phyloP scores from a whole-genome alignment of 2,888 invertebrate genomes.

The Notodonta dromedarius region DNA sequence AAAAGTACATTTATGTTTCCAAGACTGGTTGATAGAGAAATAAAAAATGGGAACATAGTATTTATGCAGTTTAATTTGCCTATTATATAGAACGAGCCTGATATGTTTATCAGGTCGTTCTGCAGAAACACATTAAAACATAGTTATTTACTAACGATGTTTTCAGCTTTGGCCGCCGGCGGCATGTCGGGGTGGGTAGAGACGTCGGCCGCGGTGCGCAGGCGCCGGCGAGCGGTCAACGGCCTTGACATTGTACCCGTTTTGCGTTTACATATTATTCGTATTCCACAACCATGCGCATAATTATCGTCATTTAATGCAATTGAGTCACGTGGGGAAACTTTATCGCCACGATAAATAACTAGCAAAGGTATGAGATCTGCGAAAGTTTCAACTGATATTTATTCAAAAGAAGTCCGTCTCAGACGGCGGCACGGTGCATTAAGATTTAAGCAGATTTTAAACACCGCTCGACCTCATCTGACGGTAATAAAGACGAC shows the following conservation, averaged over 20 bases:
- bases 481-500: constrained; percentile 24
- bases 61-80: not conserved
- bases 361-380: constrained; percentile 26
- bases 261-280: constrained; percentile 60
- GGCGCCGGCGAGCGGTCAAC: constrained; percentile 61
- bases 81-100: too few relatives aligned
- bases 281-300: constrained; percentile 51
- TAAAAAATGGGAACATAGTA: not conserved
- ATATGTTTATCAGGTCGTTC: too few relatives aligned
- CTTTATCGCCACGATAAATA: constrained; percentile 46
- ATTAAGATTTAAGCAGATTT: constrained; percentile 28
- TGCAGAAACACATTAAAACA: too few relatives aligned
- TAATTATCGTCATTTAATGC: constrained; percentile 54
- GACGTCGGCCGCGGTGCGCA: constrained; percentile 23
- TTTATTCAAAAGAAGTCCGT: constrained; percentile 35
- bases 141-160: not conserved
- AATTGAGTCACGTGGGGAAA: constrained; percentile 48
- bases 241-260: constrained; percentile 76
- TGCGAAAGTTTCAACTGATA: constrained; percentile 25
- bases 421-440: constrained; percentile 25
- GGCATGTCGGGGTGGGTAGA: constrained; percentile 25
- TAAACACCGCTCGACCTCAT: constrained; percentile 22
- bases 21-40: too few relatives aligned
- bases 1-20: too few relatives aligned
- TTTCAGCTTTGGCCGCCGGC: not conserved